phyloP scores from a whole-genome alignment of 2,888 invertebrate species.

The Cryptocheilus praepositus region DNA sequence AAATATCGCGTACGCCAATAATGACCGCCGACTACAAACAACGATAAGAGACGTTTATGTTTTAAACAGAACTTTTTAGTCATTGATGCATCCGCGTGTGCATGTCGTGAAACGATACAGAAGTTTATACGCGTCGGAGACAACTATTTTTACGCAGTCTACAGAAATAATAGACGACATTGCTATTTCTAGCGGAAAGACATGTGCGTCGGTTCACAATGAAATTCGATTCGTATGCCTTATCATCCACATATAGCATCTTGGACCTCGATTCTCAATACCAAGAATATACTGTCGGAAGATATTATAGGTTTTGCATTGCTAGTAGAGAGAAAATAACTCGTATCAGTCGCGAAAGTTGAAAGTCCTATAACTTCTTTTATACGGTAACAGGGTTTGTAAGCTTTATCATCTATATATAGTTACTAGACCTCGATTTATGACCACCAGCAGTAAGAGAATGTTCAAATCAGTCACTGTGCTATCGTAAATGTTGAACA shows the following conservation, averaged over 20 bases:
- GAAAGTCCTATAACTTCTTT: too few species aligned
- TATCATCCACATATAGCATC: neutral
- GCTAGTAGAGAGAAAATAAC: too few species aligned
- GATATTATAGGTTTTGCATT: too few species aligned
- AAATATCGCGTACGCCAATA: too few species aligned
- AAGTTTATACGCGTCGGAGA: neutral
- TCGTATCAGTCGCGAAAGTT: too few species aligned
- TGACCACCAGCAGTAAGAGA: conserved; percentile 19
- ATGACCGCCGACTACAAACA: too few species aligned
- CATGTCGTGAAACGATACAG: neutral
- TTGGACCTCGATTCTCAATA: conserved; percentile 4
- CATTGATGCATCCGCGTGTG: neutral
- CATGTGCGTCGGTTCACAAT: conserved; percentile 34
- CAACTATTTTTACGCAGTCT: conserved; percentile 40
- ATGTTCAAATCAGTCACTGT: too few species aligned
- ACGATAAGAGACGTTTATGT: too few species aligned
- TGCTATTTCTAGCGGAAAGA: conserved; percentile 22
- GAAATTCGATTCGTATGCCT: conserved; percentile 17
- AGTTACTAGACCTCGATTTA: conserved; percentile 21
- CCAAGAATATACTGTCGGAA: neutral
- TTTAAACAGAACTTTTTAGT: neutral
- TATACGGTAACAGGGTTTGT: conserved; percentile 3
- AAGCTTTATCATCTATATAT: conserved; percentile 11
- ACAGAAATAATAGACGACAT: conserved; percentile 25
- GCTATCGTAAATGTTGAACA: too few species aligned